phyloP scores from a whole-genome alignment of 2,113 vertebrate genomes.

The Scortum barcoo region DNA sequence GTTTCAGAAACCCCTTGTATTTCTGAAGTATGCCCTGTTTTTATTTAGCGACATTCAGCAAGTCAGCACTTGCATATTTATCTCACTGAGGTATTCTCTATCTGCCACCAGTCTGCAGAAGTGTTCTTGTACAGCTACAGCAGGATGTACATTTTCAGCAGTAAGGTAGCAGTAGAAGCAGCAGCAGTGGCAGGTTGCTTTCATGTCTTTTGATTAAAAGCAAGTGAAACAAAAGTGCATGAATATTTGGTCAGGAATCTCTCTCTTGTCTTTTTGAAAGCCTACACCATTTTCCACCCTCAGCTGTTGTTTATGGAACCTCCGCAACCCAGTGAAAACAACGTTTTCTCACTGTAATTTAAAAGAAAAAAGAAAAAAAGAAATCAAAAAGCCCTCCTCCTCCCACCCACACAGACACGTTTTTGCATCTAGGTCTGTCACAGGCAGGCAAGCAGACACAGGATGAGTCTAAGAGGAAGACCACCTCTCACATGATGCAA shows the following conservation, averaged over 20 bases:
- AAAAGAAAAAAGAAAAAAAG: background rate
- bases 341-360: slow-evolving; percentile 2
- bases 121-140: background rate
- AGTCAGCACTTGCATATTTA: background rate
- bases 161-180: background rate
- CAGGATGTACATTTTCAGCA: slow-evolving; percentile 15
- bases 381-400: slow-evolving; percentile 30
- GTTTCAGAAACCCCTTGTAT: slow-evolving; percentile 36
- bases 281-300: slow-evolving; percentile 39
- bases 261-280: slow-evolving; percentile 4
- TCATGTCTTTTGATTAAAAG: background rate
- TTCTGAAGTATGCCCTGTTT: accelerated
- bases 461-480: slow-evolving; percentile 45
- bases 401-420: slow-evolving; percentile 23
- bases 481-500: slow-evolving; percentile 28
- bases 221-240: background rate
- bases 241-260: background rate
- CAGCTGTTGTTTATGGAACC: background rate
- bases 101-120: background rate
- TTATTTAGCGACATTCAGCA: background rate
- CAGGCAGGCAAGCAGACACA: slow-evolving; percentile 37
- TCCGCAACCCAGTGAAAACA: background rate
- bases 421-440: slow-evolving; percentile 3
- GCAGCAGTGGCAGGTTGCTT: background rate
- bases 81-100: background rate